phyloP scores from a whole-genome alignment of 2,888 invertebrate species.

The Epirrhoe alternata region DNA sequence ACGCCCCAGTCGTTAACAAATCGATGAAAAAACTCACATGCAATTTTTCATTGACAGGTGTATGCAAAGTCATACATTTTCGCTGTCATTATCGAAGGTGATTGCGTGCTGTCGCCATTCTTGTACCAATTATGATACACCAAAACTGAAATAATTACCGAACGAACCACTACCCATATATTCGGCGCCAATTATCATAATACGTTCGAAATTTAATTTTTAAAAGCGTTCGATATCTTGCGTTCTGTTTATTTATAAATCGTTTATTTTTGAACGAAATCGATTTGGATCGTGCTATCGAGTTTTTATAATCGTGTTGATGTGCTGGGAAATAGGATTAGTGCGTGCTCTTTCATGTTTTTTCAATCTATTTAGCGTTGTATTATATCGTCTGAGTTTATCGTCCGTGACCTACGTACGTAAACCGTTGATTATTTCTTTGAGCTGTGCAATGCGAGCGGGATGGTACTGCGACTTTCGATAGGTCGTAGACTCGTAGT shows the following conservation, averaged over 20 bases:
- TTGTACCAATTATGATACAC: conserved; percentile 37
- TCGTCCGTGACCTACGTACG: conserved; percentile 1
- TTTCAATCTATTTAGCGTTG: conserved; percentile 9
- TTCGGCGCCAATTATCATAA: conserved; percentile 34
- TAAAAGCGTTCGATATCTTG: conserved; percentile 39
- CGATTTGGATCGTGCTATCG: conserved; percentile 32
- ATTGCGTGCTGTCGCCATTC: conserved; percentile 33
- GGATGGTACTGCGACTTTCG: too few relatives aligned
- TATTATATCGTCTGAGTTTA: neutral
- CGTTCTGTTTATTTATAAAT: conserved; percentile 37
- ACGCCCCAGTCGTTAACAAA: conserved; percentile 24
- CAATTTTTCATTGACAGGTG: conserved; percentile 39
- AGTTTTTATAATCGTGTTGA: conserved; percentile 27
- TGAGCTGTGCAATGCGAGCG: neutral
- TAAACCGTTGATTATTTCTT: neutral
- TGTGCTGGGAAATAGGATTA: conserved; percentile 25
- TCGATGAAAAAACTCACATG: conserved; percentile 16
- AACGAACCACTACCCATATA: conserved; percentile 28
- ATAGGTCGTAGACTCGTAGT: too few relatives aligned
- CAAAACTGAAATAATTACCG: conserved; percentile 34
- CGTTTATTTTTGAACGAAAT: conserved; percentile 42
- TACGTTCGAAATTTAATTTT: conserved; percentile 40
- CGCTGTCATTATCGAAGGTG: conserved; percentile 28
- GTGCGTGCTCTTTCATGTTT: conserved; percentile 24
- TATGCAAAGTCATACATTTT: conserved; percentile 30